Conservation (phyloP, 1,140 invertebrate genomes). For the Tetraneura akinire region DNA sequence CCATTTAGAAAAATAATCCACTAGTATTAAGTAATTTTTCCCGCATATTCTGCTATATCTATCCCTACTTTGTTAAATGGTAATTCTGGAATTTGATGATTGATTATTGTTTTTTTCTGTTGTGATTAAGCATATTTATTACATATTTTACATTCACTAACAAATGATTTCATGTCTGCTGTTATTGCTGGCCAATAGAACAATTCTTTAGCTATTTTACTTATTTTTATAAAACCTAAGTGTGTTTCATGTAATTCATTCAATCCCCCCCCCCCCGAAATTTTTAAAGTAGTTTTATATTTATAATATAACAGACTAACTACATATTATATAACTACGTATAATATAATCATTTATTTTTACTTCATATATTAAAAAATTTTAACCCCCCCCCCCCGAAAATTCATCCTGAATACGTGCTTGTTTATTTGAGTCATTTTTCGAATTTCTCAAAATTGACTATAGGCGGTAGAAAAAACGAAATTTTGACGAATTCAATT, state of each 20-base stretch:
- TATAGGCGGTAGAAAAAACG: too few relatives aligned
- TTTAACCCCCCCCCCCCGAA: too few relatives aligned
- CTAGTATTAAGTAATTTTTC: constrained; percentile 51
- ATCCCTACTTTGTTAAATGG: constrained; percentile 52
- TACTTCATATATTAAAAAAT: too few relatives aligned
- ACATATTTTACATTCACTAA: constrained; percentile 28
- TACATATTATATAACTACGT: too few relatives aligned
- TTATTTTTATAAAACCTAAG: constrained; percentile 59
- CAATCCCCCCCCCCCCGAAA: too few relatives aligned
- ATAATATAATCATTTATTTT: too few relatives aligned
- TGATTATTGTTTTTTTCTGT: constrained; percentile 23
- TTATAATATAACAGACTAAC: too few relatives aligned
- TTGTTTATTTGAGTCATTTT: too few relatives aligned
- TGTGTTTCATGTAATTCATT: constrained; percentile 60
- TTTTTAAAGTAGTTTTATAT: too few relatives aligned
- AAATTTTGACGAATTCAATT: too few relatives aligned
- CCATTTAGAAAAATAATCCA: constrained; percentile 12
- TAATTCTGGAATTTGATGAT: background rate
- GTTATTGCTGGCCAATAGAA: constrained; percentile 42
- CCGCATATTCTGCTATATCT: constrained; percentile 51
- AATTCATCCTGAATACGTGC: too few relatives aligned
- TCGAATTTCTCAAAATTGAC: too few relatives aligned
- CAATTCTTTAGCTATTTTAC: background rate
- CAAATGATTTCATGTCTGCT: constrained; percentile 5
- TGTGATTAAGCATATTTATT: background rate